Conservation (phyloP, 2,797 vertebrate genomes). For the Cryptoprocta ferox region DNA sequence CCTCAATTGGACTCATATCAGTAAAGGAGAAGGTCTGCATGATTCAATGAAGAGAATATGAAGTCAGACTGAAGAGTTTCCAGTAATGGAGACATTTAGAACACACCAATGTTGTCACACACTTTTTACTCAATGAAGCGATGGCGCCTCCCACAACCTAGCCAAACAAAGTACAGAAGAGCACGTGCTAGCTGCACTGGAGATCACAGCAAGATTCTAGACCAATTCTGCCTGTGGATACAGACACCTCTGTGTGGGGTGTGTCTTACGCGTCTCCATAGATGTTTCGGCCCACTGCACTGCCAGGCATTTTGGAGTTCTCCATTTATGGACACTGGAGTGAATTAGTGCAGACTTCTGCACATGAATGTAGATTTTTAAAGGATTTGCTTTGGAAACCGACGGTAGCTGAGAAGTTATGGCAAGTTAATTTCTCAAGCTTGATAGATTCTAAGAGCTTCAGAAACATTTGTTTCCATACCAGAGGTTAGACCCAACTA, state of each 20-base stretch:
- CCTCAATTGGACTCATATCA: background rate
- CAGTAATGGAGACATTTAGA: background rate
- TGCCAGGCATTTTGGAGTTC: background rate
- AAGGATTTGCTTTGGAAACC: slow-evolving; percentile 6
- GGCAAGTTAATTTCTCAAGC: background rate
- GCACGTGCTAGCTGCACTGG: background rate
- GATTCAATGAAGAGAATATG: background rate
- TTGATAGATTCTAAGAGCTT: slow-evolving; percentile 37
- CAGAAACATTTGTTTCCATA: background rate
- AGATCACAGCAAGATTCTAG: background rate
- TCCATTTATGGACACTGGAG: background rate
- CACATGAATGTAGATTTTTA: background rate
- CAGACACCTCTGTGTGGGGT: background rate
- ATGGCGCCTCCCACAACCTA: background rate
- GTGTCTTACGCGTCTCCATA: background rate
- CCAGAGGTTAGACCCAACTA: background rate
- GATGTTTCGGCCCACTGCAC: background rate
- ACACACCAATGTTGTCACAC: background rate
- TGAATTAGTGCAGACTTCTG: background rate
- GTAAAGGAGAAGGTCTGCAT: slow-evolving; percentile 69
- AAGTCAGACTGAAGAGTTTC: background rate
- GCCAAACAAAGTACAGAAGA: background rate
- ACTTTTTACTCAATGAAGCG: background rate
- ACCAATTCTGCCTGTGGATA: background rate
- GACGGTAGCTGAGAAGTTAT: background rate